Base-by-base conservation (phyloP, 2,797 vertebrate species). In the Myotis pilosus region DNA sequence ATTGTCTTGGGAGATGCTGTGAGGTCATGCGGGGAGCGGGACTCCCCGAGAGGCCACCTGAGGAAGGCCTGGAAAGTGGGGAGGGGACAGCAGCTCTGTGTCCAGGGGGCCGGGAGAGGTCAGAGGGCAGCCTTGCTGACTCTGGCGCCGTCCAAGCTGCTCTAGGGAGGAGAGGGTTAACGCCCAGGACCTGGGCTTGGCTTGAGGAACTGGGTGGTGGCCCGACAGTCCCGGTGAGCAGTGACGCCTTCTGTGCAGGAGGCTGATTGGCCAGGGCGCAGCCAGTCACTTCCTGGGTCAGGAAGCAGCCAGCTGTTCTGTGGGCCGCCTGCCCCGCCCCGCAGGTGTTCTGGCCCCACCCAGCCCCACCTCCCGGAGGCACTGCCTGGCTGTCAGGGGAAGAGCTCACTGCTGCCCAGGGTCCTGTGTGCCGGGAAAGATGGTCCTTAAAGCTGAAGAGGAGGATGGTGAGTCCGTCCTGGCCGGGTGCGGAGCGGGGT, bases 141-240 rank as follows among this genome's bases (percentile, higher is more conserved):
- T 4, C 53, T 22, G 53, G 53, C 53, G 53, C 20, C 53, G 53
- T 22, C 53, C 53, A 1, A 60, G n/a, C 16, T 16, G 38, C 69
- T 15, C 4, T 8, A 41, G 7, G 83, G 90, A 80, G 96, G 41
- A 87, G 95, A 66, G 41, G n/a, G 94, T 92, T 95, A 92, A 95
- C 30, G 6, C 38, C 16, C 41, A 5, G 51, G 2, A 91, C 68
- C 4, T 0, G 28, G 78, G 92, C 95, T 93, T 0, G 23, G 94
- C 97, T 84, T 66, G 49, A 95, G 97, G 97, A 97, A 96, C 96
- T 89, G 96, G 97, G 97, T 68, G 96, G 94, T 89, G 96, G 86
- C 93, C 6, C 36, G 87, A 2, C 19, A 8, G 75, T 4, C 7
- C 0, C 22, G 60, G 57, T 5, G 57, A 62, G 57, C 60, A 1